phyloP scores from a whole-genome alignment of 1,140 invertebrate species.

The Asbolus verrucosus region DNA sequence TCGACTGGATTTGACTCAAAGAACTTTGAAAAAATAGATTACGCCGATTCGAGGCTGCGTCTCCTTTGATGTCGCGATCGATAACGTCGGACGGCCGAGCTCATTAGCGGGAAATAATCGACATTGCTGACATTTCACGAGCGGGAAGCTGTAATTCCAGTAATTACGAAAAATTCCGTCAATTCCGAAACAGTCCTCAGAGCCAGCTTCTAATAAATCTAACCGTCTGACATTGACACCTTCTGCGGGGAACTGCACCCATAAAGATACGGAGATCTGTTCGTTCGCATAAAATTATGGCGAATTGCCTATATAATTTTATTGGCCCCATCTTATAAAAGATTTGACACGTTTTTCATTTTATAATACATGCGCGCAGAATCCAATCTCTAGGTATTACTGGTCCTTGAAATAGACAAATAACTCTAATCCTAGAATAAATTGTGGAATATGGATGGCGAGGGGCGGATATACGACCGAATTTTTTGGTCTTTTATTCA shows the following conservation, averaged over 20 bases:
- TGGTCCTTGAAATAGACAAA: constrained; percentile 25
- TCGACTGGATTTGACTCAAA: background rate
- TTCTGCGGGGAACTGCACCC: constrained; percentile 17
- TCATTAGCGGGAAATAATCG: constrained; percentile 1
- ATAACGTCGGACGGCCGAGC: background rate
- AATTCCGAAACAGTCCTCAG: too few relatives aligned
- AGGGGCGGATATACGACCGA: background rate
- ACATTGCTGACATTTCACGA: too few relatives aligned
- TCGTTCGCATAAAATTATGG: constrained; percentile 25
- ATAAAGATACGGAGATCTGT: constrained; percentile 35
- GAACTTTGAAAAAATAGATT: constrained; percentile 2
- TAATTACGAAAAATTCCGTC: too few relatives aligned
- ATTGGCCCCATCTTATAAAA: constrained; percentile 27
- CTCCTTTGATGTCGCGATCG: background rate
- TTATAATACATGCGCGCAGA: constrained; percentile 21
- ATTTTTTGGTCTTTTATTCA: constrained; percentile 3
- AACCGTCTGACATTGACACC: background rate
- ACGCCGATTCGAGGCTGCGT: background rate
- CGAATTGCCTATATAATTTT: constrained; percentile 38
- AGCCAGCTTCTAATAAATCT: constrained; percentile 15
- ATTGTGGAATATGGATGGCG: constrained; percentile 1
- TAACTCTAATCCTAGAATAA: constrained; percentile 28
- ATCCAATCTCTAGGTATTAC: constrained; percentile 31
- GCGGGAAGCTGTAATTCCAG: too few relatives aligned
- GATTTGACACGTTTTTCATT: constrained; percentile 36